Evolutionary conservation across 2,888 invertebrate genomes (phyloP).

Genomic region (Idaea biselata): DNA sequence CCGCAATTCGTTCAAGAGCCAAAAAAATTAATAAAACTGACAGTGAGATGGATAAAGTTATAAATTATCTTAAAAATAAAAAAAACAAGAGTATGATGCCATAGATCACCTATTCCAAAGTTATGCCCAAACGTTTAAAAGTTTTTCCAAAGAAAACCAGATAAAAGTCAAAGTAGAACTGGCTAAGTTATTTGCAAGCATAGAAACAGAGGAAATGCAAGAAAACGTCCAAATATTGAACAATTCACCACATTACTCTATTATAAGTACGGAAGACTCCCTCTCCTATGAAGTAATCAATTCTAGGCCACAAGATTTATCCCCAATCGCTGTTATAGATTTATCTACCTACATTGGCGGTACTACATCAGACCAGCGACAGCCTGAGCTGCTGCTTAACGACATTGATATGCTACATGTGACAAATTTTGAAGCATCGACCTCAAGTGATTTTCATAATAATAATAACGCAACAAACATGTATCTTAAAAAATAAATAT

Average conservation of each 20-base stretch:
- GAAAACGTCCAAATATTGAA: slow-evolving; percentile 8
- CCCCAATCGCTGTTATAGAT: slow-evolving; percentile 15
- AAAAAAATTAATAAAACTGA: slow-evolving; percentile 14
- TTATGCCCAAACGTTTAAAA: slow-evolving; percentile 17
- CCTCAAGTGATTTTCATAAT: slow-evolving; percentile 15
- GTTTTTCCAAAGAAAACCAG: slow-evolving; percentile 12
- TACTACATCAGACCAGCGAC: slow-evolving; percentile 14
- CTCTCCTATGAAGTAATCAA: slow-evolving; percentile 7
- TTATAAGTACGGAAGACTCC: slow-evolving; percentile 8
- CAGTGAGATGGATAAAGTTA: slow-evolving; percentile 14
- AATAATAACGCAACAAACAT: slow-evolving; percentile 13
- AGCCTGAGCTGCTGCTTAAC: slow-evolving; percentile 14
- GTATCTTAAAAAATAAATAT: slow-evolving; percentile 11
- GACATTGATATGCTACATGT: slow-evolving; percentile 13
- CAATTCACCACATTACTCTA: slow-evolving; percentile 10
- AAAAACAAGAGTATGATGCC: slow-evolving; percentile 15
- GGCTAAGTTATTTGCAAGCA: slow-evolving; percentile 13
- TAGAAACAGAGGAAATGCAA: slow-evolving; percentile 13
- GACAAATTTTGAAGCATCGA: slow-evolving; percentile 15
- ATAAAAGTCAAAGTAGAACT: slow-evolving; percentile 13
- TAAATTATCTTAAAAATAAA: slow-evolving; percentile 14
- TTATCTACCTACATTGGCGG: slow-evolving; percentile 11
- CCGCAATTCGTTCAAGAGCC: slow-evolving; percentile 3
- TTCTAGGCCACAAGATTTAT: slow-evolving; percentile 8
- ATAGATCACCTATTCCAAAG: slow-evolving; percentile 15